Evolutionary conservation across 2,797 vertebrate species (phyloP), one percentile per base, ranked within the genome.

Genomic region (Brachymystax lenok): DNA sequence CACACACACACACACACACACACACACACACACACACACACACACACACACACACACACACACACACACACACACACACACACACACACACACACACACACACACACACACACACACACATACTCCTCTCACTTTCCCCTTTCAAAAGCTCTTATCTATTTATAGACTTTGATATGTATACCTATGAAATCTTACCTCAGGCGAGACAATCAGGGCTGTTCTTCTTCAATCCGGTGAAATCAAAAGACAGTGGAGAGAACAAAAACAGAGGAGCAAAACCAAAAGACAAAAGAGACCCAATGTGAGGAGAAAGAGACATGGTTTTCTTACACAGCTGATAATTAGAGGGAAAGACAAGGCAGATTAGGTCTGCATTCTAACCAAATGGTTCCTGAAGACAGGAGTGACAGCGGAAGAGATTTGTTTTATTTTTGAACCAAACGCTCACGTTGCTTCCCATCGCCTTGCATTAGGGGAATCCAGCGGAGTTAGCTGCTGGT

Each of bases 171-270:
- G 92, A 94, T 93, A 94, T 91, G 92, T 94, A 94, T 94, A 93
- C 92, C 92, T 92, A 93, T 91, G 92, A 93, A 93, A 92, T 92
- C 91, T 91, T 92, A 92, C 93, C 93, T 93, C 91, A 82, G 92
- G 92, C 93, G 76, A 92, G 90, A 93, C 92, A 93, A 93, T 93
- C 91, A 91, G 90, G 86, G 86, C 86, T 84, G 89, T 91, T 92
- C 88, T 91, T 90, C 90, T 93, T 92, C 89, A 92, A 92, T 93
- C 90, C 87, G 52, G 81, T 73, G 74, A 86, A 35, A 35, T 35
- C 33, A 35, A 35, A 92, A 92, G 88, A 89, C 86, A 63, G 21
- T 24, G 56, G 59, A 40, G 71, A 71, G 61, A 81, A 54, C 66
- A 61, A 66, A 54, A 63, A 27, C 71, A 64, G 35, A 54, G 63